Evolutionary conservation across 2,888 invertebrate species (phyloP), one percentile per base, ranked within the genome.

Genomic region (Protonemura montana): DNA sequence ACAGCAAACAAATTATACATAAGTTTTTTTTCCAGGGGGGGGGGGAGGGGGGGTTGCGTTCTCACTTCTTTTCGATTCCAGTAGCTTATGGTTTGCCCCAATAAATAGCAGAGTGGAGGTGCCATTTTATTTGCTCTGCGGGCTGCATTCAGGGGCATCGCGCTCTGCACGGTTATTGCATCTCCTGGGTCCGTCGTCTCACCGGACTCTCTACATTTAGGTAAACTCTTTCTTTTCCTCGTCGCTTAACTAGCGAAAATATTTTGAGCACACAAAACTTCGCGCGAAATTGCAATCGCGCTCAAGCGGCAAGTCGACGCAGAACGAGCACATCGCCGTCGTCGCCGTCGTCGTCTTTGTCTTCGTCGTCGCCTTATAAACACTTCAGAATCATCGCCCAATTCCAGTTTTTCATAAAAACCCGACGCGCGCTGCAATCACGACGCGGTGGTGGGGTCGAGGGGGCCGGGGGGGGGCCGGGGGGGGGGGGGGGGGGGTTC

Each of bases 381-480:
- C 59, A 59, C 59, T 59, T 59, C 59, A 59, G 59, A 59, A 59
- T 59, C 59, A 59, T 59, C 59, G 21, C 59, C 59, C 59, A 59
- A 59, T 59, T 59, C 59, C 59, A 59, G 59, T 59, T 59, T 59
- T 59, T 59, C 59, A 59, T 59, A 59, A 59, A 59, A 59, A 59
- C 16, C 13, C 59, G 59, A 21, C 59, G 59, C 13, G 59, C 3
- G 59, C 59, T 59, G 59, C 59, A 59, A 59, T 59, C 59, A 59
- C 59, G 16, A 1, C 59, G 59, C 5, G 59, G 59, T 7, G 59
- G 7, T 59, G n/a, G n/a, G n/a, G n/a, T n/a, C n/a, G n/a, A n/a
- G n/a, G n/a, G n/a, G n/a, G n/a, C n/a, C n/a, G n/a, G n/a, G n/a
- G n/a, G n/a, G n/a, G n/a, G n/a, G n/a, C n/a, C n/a, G n/a, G n/a